These are phyloP conservation scores for Ennomos quercinarius DNA, from an alignment of 2,888 invertebrate genomes.

Conservation along the genomic window DNA sequence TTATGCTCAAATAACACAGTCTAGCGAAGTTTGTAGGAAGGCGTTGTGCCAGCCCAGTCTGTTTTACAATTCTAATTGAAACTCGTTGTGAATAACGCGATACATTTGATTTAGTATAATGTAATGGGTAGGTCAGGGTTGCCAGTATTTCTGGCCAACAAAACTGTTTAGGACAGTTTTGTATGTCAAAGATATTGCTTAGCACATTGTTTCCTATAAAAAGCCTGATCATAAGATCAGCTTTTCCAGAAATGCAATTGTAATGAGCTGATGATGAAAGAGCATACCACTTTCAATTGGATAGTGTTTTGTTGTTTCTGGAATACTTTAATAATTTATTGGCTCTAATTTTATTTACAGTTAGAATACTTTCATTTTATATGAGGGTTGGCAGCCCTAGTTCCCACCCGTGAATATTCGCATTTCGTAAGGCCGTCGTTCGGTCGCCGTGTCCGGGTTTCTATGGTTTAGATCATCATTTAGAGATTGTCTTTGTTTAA, in stretches of 20 bases:
- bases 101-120: slow-evolving; percentile 15
- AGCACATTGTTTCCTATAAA: too few species aligned
- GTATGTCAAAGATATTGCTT: too few species aligned
- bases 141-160: background rate
- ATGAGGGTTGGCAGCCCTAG: slow-evolving; percentile 5
- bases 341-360: too few species aligned
- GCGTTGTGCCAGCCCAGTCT: background rate
- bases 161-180: too few species aligned
- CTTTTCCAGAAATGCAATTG: too few species aligned
- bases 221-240: too few species aligned
- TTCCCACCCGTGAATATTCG: background rate
- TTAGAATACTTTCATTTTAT: background rate
- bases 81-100: slow-evolving; percentile 10
- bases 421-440: slow-evolving; percentile 14
- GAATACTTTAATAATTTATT: too few species aligned
- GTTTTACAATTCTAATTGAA: slow-evolving; percentile 22
- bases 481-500: slow-evolving; percentile 15
- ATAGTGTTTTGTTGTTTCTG: too few species aligned
- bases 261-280: too few species aligned
- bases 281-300: too few species aligned
- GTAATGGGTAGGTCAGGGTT: slow-evolving; percentile 1
- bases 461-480: slow-evolving; percentile 27
- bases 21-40: slow-evolving; percentile 5
- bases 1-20: slow-evolving; percentile 1
- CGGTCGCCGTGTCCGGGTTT: slow-evolving; percentile 33